These are phyloP conservation scores for Lacanobia oleracea DNA, from an alignment of 2,888 invertebrate species.

Conservation along the genomic window DNA sequence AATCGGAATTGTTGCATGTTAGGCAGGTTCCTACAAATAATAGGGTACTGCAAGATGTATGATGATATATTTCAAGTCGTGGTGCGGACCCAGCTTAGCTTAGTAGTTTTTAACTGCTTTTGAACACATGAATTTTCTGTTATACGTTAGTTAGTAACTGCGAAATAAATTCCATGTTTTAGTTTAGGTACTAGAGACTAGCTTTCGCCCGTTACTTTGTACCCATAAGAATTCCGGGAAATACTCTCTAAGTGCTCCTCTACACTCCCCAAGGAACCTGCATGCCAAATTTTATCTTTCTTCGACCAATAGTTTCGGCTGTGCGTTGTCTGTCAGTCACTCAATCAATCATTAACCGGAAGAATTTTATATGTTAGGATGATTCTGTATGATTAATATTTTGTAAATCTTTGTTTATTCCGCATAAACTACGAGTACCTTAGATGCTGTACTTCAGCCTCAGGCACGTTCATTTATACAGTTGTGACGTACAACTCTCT, in stretches of 20 bases:
- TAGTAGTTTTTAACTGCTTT: slow-evolving; percentile 28
- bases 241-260: too few relatives aligned
- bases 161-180: slow-evolving; percentile 17
- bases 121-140: slow-evolving; percentile 14
- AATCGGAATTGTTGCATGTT: slow-evolving; percentile 76
- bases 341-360: too few relatives aligned
- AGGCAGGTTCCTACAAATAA: slow-evolving; percentile 52
- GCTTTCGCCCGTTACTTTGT: too few relatives aligned
- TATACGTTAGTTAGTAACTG: slow-evolving; percentile 7
- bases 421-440: background rate
- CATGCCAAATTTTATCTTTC: too few relatives aligned
- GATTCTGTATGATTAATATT: slow-evolving; percentile 8
- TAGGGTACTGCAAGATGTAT: slow-evolving; percentile 37
- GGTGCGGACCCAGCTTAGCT: slow-evolving; percentile 18
- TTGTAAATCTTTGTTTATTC: background rate
- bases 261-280: too few relatives aligned
- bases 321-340: too few relatives aligned
- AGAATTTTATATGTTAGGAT: too few relatives aligned
- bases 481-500: too few relatives aligned
- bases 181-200: too few relatives aligned
- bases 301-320: too few relatives aligned
- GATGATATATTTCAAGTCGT: slow-evolving; percentile 32
- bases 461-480: background rate
- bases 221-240: too few relatives aligned
- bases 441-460: too few relatives aligned